A percentile compares a stretch with the other conserved stretches of the same genome.
These are phyloP conservation scores for Achatina immaculata DNA, from an alignment of 1,140 invertebrate species.

Conservation along the genomic window DNA sequence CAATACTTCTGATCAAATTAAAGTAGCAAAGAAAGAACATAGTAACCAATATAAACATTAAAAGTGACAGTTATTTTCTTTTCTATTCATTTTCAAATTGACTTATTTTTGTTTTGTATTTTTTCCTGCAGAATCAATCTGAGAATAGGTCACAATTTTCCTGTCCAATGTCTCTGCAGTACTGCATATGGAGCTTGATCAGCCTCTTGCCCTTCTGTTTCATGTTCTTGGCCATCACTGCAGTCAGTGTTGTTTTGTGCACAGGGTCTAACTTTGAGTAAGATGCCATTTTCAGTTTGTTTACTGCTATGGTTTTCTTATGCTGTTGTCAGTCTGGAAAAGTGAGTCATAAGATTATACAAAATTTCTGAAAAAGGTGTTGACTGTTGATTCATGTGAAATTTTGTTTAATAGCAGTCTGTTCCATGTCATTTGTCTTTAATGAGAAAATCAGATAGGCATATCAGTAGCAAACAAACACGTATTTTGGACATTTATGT, in stretches of 20 bases:
- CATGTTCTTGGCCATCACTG: constrained; percentile 25
- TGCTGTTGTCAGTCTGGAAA: not conserved
- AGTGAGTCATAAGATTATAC: not conserved
- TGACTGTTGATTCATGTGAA: not conserved
- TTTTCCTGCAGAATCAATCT: not conserved
- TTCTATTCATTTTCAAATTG: no score
- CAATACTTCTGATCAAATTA: no score
- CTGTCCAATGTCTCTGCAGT: not conserved
- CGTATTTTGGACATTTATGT: no score
- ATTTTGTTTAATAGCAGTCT: not conserved
- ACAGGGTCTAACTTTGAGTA: constrained; percentile 37
- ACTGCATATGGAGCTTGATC: constrained; percentile 16
- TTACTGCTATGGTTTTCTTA: not conserved
- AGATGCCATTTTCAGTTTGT: not conserved
- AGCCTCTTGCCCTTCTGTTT: not conserved
- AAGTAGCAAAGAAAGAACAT: no score
- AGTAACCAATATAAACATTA: no score
- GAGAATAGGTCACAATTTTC: not conserved
- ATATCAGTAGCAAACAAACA: no score
- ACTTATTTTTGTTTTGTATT: no score
- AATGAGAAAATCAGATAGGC: no score
- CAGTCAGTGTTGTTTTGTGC: constrained; percentile 33
- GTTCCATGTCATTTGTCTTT: not conserved
- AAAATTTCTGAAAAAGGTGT: not conserved
- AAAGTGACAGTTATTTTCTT: no score